phyloP scores from a whole-genome alignment of 2,888 invertebrate species.

The Cataglyphis cursor region DNA sequence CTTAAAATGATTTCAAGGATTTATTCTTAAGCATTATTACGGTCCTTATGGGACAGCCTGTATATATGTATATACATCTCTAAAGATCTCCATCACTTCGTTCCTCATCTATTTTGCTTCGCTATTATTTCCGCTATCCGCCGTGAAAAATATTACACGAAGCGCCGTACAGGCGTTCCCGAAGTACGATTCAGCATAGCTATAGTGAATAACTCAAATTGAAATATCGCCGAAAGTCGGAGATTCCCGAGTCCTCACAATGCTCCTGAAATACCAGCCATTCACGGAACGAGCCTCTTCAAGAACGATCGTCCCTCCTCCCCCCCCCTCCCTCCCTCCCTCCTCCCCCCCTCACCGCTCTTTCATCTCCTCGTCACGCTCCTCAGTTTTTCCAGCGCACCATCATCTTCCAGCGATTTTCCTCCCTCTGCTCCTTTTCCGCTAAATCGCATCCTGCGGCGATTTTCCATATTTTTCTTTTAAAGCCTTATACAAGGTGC shows the following conservation, averaged over 20 bases:
- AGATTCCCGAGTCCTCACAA: conserved; percentile 54
- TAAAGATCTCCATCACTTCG: conserved; percentile 27
- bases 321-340: too few species aligned
- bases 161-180: conserved; percentile 35
- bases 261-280: conserved; percentile 73
- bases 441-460: conserved; percentile 46
- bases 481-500: conserved; percentile 13
- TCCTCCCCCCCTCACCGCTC: conserved; percentile 27
- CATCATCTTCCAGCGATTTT: conserved; percentile 35
- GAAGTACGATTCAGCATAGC: conserved; percentile 16
- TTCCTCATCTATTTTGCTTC: conserved; percentile 8
- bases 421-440: conserved; percentile 21
- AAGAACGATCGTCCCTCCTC: conserved; percentile 27
- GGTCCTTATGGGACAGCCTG: not conserved
- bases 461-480: conserved; percentile 30
- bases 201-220: conserved; percentile 27
- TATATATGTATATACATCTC: not conserved
- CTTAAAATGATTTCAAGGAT: too few species aligned
- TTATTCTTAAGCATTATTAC: too few species aligned
- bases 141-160: conserved; percentile 34
- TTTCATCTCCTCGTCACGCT: conserved; percentile 28
- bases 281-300: conserved; percentile 68
- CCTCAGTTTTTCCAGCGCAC: conserved; percentile 28
- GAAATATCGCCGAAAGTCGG: conserved; percentile 51
- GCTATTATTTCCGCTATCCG: conserved; percentile 19